A percentile compares a stretch with the other conserved stretches of the same genome.
phyloP scores from a whole-genome alignment of 2,113 vertebrate genomes.

The Jaculus jaculus region DNA sequence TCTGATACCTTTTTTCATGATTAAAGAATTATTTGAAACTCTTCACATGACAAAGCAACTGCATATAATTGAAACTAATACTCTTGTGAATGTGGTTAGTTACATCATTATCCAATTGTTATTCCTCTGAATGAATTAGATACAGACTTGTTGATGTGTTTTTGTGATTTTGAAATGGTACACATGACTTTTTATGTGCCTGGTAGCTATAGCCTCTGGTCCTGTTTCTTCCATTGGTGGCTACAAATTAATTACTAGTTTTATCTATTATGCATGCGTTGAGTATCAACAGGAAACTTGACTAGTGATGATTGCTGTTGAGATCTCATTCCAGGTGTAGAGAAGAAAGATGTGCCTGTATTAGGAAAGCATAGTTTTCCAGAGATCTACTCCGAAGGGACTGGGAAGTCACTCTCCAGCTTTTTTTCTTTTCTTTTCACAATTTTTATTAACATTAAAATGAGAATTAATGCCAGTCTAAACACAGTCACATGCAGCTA shows the following conservation, averaged over 20 bases:
- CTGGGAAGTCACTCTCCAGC: background rate
- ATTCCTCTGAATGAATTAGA: background rate
- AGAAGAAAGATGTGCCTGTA: background rate
- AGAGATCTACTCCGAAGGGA: background rate
- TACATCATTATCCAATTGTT: background rate
- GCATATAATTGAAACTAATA: slow-evolving; percentile 15
- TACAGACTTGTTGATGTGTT: background rate
- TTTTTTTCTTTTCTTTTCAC: too few species aligned
- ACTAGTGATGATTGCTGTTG: background rate
- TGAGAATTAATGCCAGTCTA: background rate
- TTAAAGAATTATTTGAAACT: background rate
- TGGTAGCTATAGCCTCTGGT: background rate
- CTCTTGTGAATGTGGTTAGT: background rate
- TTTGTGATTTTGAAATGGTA: background rate
- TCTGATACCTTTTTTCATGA: background rate
- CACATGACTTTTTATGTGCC: background rate
- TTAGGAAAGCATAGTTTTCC: background rate
- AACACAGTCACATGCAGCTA: background rate
- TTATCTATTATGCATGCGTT: background rate
- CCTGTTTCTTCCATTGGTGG: background rate
- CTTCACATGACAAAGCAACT: background rate
- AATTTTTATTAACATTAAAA: too few species aligned
- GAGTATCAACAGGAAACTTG: slow-evolving; percentile 18
- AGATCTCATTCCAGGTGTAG: background rate
- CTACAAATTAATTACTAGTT: background rate